Evolutionary conservation across 2,797 vertebrate species (phyloP), one percentile per base, ranked within the genome.

Genomic region (Microctenopoma stevenorrisi): DNA sequence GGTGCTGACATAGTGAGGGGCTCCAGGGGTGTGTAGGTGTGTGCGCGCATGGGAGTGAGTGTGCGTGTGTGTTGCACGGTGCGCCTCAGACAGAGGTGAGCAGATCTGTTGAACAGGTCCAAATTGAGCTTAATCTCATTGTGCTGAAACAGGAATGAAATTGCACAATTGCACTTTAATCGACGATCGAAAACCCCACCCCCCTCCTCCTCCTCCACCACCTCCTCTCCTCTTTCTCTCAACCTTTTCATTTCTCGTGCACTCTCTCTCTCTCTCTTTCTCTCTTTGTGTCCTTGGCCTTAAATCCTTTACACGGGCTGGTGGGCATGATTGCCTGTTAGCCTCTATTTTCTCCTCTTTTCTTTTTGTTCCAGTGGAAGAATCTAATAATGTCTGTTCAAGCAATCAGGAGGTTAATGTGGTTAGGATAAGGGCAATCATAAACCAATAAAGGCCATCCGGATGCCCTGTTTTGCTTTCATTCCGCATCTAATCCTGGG

Each of bases 101-200:
- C 92, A 92, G 91, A 93, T 94, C 92, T 88, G 89, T 88, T 91
- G 89, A 90, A 92, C 91, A 89, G 91, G 89, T 90, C 93, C 89
- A 94, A 95, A 95, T 94, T 94, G 94, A 94, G 92, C 93, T 92
- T 95, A 94, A 95, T 94, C 94, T 94, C 93, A 93, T 94, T 94
- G 90, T 94, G 92, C 89, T 86, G 86, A 84, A 92, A 92, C 92
- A 94, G 89, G 89, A 93, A 92, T 92, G 88, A 93, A 94, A 94
- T 93, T 93, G 93, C 93, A 93, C 93, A 94, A 94, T 93, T 91
- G 93, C 92, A 89, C 87, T 92, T 94, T 94, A 94, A 95, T 94
- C 91, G 92, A 90, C 85, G 82, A 88, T 91, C 83, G 78, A 87
- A 85, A 72, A 40, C 66, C 74, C 70, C 47, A 30, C 59, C 50